A percentile compares a stretch with the other conserved stretches of the same genome.
These are phyloP conservation scores for Gobio occitaniae DNA, from an alignment of 2,797 vertebrate genomes.

Conservation along the genomic window DNA sequence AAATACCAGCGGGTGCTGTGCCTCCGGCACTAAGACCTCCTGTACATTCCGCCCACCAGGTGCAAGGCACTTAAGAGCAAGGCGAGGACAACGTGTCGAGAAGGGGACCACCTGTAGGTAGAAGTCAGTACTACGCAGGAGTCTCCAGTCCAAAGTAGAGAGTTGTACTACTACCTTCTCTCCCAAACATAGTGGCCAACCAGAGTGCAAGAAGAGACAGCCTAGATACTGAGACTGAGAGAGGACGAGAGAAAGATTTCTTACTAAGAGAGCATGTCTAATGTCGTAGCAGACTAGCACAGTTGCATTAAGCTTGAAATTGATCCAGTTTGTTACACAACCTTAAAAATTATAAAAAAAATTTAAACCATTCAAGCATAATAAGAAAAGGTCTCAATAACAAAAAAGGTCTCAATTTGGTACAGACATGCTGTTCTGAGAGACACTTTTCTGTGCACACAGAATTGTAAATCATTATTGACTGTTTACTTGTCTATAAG, in stretches of 20 bases:
- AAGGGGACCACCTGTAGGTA: constrained; percentile 94
- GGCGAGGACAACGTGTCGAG: constrained; percentile 85
- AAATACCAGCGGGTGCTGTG: constrained; percentile 89
- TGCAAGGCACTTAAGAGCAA: constrained; percentile 89
- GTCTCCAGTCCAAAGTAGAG: constrained; percentile 91
- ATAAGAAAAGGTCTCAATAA: background rate
- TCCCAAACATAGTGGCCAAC: constrained; percentile 90
- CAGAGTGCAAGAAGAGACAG: constrained; percentile 91
- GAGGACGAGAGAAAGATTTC: constrained; percentile 10
- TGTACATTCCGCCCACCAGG: constrained; percentile 87
- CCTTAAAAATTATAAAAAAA: no score
- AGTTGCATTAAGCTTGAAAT: background rate
- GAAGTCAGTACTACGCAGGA: constrained; percentile 89
- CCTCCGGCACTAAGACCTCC: constrained; percentile 85
- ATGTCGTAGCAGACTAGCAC: background rate
- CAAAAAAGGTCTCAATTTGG: background rate
- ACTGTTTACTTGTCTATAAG: background rate
- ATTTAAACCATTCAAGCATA: background rate
- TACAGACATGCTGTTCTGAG: background rate
- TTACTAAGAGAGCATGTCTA: background rate
- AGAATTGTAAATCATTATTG: background rate
- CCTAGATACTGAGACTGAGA: constrained; percentile 90
- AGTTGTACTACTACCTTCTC: constrained; percentile 91
- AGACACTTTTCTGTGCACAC: background rate
- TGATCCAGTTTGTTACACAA: background rate